phyloP scores from a whole-genome alignment of 2,797 vertebrate genomes.

The Hoplostethus atlanticus region DNA sequence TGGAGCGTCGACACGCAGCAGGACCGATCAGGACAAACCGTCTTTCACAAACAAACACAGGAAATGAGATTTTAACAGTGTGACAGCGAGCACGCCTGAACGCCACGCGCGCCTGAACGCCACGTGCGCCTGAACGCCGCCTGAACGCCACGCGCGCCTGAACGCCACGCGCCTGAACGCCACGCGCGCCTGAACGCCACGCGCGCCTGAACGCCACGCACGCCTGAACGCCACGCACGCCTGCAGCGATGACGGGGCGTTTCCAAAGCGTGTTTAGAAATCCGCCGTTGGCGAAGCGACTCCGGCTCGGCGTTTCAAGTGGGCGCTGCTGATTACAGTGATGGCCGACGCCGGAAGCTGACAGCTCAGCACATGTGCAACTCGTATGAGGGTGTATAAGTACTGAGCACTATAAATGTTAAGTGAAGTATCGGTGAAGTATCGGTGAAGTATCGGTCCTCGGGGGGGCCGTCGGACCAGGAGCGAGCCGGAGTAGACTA shows the following conservation, averaged over 20 bases:
- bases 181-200: no score
- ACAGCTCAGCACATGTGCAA: conserved; percentile 34
- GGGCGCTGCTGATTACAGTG: not conserved
- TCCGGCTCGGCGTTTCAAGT: no score
- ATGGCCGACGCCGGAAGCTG: conserved; percentile 6
- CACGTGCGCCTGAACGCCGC: no score
- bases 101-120: conserved; percentile 10
- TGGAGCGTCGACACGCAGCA: no score
- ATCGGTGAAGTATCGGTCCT: not conserved
- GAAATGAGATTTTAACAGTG: conserved; percentile 48
- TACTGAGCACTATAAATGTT: not conserved
- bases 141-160: no score
- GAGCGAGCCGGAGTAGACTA: conserved; percentile 12
- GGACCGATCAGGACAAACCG: no score
- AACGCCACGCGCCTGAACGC: not conserved
- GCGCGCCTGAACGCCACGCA: no score
- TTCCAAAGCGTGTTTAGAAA: conserved; percentile 12
- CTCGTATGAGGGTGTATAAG: conserved; percentile 2
- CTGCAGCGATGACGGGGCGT: conserved; percentile 15
- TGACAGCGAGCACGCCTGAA: conserved; percentile 43
- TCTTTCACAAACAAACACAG: conserved; percentile 9
- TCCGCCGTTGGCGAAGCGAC: no score
- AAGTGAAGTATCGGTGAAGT: conserved; percentile 15
- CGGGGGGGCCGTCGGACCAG: not conserved
- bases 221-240: no score